phyloP scores from a whole-genome alignment of 2,113 vertebrate species.

The Gobio gobio region DNA sequence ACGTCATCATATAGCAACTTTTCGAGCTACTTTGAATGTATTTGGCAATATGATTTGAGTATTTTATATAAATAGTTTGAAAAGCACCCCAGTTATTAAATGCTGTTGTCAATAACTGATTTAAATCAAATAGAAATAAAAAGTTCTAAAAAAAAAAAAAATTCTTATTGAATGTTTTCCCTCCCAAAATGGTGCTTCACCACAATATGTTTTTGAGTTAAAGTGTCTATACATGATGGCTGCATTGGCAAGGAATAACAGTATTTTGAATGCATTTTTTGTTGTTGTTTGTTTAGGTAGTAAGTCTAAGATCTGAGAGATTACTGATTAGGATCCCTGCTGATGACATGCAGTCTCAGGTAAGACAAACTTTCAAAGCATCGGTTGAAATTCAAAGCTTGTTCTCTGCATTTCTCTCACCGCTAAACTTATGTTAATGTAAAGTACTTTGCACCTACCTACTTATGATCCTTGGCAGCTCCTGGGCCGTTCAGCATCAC shows the following conservation, averaged over 20 bases:
- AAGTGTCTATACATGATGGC: background rate
- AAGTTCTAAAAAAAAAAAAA: too few species aligned
- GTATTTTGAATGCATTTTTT: background rate
- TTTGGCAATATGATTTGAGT: background rate
- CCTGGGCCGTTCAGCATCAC: constrained; percentile 13
- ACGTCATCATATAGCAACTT: background rate
- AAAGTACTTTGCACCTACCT: background rate
- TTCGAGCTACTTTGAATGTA: background rate
- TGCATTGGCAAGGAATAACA: background rate
- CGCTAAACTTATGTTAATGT: background rate
- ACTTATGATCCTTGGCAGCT: constrained; percentile 21
- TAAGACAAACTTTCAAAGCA: constrained; percentile 55
- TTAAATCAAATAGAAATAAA: background rate
- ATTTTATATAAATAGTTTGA: background rate
- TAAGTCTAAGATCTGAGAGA: constrained; percentile 50
- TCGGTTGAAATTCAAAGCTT: background rate
- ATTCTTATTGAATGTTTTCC: background rate
- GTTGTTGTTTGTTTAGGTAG: constrained; percentile 53
- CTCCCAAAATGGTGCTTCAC: too few species aligned
- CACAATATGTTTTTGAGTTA: background rate
- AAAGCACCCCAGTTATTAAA: background rate
- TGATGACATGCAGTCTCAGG: constrained; percentile 80
- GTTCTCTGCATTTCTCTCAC: background rate
- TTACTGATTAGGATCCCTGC: constrained; percentile 54
- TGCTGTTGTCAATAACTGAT: background rate